Evolutionary conservation across 2,797 vertebrate species (phyloP).

Genomic region (Tragelaphus oryx): DNA sequence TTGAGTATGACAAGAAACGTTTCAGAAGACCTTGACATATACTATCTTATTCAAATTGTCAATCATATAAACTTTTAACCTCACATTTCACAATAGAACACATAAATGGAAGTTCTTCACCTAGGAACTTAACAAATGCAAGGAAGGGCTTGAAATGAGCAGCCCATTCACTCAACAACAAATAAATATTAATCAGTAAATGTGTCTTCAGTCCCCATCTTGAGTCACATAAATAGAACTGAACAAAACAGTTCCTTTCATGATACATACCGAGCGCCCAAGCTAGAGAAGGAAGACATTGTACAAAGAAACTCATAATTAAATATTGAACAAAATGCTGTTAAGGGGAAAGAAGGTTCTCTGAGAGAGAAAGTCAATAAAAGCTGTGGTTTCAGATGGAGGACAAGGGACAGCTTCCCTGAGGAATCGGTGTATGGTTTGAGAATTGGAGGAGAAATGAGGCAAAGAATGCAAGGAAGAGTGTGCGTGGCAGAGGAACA

Average conservation of each 20-base stretch:
- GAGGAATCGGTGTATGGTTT: not conserved
- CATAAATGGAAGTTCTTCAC: not conserved
- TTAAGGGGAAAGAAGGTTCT: not conserved
- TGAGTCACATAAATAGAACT: not conserved
- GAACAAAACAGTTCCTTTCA: not conserved
- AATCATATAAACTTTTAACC: not conserved
- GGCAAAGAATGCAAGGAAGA: not conserved
- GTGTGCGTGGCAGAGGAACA: not conserved
- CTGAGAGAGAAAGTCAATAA: not conserved
- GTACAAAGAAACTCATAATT: slow-evolving; percentile 9
- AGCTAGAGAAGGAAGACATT: not conserved
- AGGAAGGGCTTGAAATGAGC: not conserved
- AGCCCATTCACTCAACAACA: not conserved
- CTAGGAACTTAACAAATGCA: not conserved
- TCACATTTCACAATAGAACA: not conserved
- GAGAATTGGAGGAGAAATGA: not conserved
- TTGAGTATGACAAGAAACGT: not conserved
- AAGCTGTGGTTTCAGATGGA: not conserved
- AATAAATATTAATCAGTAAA: not conserved
- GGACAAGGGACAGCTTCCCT: not conserved
- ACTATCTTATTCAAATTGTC: not conserved
- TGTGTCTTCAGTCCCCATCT: not conserved
- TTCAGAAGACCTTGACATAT: not conserved
- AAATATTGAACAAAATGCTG: slow-evolving; percentile 38
- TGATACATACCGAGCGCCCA: not conserved